Base-by-base conservation (phyloP, 2,113 vertebrate genomes). In the Thinocorus orbignyianus region DNA sequence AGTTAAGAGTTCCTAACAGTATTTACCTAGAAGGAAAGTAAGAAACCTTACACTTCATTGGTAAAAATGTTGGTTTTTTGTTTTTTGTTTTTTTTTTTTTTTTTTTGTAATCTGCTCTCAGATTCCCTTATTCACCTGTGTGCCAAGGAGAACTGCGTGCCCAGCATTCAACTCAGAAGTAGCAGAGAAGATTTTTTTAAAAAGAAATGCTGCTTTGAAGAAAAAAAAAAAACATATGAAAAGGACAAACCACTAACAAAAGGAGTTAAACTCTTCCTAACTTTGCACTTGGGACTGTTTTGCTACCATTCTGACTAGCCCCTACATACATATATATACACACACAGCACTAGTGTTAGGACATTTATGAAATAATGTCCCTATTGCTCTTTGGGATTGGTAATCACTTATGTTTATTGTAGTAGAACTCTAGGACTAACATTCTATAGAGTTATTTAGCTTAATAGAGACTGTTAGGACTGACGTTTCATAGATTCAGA, bases 1-100 rank as follows among this genome's bases (percentile, higher is more conserved):
- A 17, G 55, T 71, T 54, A 57, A 28, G 18, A 46, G 25, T 17
- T 48, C 0, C 0, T 37, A 28, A 24, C 44, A 91, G 6, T 62
- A 54, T 68, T 58, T 86, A 49, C 14, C 22, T 8, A 35, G 33
- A 79, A 88, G 13, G 7, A 76, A 92, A 68, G 31, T 26, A 62
- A 78, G 37, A 79, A 71, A n/a, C 7, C 15, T 44, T 62, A 31
- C 13, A 44, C 7, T 77, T 42, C 42, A 10, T 6, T 22, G 8
- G 18, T 54, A 68, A 71, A 86, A 46, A 13, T n/a, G 17, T 10
- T n/a, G n/a, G n/a, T n/a, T n/a, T n/a, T n/a, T n/a, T n/a, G n/a
- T n/a, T n/a, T n/a, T n/a, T n/a, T n/a, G n/a, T n/a, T n/a, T n/a
- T n/a, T n/a, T n/a, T n/a, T n/a, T n/a, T n/a, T n/a, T n/a, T n/a